Base-by-base conservation (phyloP, 23 tunicate genomes). In the Ascidia mentula region DNA sequence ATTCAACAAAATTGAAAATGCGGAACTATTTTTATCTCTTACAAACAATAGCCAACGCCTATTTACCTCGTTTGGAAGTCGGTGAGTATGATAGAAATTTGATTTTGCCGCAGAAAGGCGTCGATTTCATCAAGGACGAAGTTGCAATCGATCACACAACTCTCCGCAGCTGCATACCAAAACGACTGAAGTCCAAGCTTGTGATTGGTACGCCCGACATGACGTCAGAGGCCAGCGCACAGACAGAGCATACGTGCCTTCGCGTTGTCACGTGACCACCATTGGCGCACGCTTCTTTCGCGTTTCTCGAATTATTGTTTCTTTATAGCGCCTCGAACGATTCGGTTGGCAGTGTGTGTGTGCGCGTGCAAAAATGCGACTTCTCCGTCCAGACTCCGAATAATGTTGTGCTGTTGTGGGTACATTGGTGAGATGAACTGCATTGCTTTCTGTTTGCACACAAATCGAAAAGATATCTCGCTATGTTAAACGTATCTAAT, bases 171-270 rank as follows among this genome's bases (percentile, higher is more conserved):
- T 37, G 45, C 46, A 45, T 31, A 79, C 82, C 35, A 73, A 79
- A 60, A 60, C 46, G 40, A 45, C 39, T 31, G 74, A 60, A 61
- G 46, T 24, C 53, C 73, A 24, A 36, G 83, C 74, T 61, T 69
- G 81, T 36, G 81, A 84, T 84, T 84, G 88, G 88, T 84, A 84
- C 88, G 88, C 80, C 88, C 88, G n/a, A 34, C 69, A 40, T 84
- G 88, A 84, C 88, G 88, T 84, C 81, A 84, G 59, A 37, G 61
- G 1, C 86, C 26, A 82, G 73, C 72, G 86, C 65, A 73, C 86
- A 82, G 79, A 82, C 86, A 53, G 45, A 70, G 38, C 71, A 37
- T 81, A 73, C 86, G 86, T 82, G 86, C 86, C 46, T 46, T 46
- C 13, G 80, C 45, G 60, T 45, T 15, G 80, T 77, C 69, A 77